Percentiles rank a stretch among this genome's conserved stretches.
Conservation (phyloP, 2,888 invertebrate genomes). For the Ephialtes manifestator region DNA sequence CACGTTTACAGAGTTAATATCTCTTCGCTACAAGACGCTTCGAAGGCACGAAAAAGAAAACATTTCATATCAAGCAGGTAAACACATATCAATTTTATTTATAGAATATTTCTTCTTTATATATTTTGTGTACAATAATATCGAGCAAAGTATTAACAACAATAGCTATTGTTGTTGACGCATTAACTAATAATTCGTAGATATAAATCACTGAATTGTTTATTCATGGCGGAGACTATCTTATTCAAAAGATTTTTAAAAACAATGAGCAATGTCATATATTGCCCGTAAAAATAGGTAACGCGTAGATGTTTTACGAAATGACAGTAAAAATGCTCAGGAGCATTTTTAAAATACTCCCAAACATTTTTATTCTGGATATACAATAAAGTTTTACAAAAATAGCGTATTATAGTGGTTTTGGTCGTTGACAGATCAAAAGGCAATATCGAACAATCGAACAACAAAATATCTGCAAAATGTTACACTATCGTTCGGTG, state of each 20-base stretch:
- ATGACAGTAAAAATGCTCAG: background rate
- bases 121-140: background rate
- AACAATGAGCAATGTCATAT: background rate
- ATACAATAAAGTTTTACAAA: background rate
- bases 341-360: background rate
- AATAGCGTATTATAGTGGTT: background rate
- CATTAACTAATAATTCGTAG: background rate
- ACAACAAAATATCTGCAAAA: background rate
- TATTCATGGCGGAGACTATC: too few species aligned
- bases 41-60: background rate
- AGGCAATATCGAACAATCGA: background rate
- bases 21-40: background rate
- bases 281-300: background rate
- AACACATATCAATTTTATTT: constrained; percentile 26
- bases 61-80: background rate
- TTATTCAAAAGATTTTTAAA: background rate
- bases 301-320: background rate
- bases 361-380: background rate
- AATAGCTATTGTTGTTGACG: too few species aligned
- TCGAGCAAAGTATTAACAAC: background rate
- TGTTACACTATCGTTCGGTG: background rate
- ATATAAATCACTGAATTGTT: background rate
- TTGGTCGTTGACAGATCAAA: background rate
- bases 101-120: background rate
- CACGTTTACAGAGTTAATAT: too few species aligned